Evolutionary conservation across 2,888 invertebrate genomes (phyloP), one percentile per base, ranked within the genome.

Genomic region (Perithous albicinctus): DNA sequence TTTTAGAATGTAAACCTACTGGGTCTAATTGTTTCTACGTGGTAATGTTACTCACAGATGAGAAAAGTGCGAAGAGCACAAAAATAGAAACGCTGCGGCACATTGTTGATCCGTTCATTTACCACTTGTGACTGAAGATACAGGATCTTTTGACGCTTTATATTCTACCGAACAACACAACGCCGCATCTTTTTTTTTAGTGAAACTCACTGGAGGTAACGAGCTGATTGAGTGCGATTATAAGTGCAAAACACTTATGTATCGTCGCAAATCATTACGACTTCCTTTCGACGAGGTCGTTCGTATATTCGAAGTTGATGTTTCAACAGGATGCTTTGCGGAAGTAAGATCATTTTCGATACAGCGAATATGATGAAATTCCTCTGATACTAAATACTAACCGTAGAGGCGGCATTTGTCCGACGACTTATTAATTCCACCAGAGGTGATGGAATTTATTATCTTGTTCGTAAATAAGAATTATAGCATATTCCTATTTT

Each of bases 1-100:
- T n/a, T n/a, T n/a, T n/a, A n/a, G n/a, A n/a, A n/a, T n/a, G n/a
- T n/a, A n/a, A n/a, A n/a, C n/a, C n/a, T n/a, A n/a, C n/a, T n/a
- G n/a, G n/a, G n/a, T n/a, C n/a, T n/a, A n/a, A n/a, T n/a, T n/a
- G n/a, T n/a, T n/a, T n/a, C n/a, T n/a, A n/a, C n/a, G n/a, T n/a
- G n/a, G n/a, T n/a, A n/a, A n/a, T n/a, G 29, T 56, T 61, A 78
- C 78, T 78, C 54, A 78, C 78, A 32, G 54, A 54, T 26, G 73
- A 66, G 29, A 64, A 46, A 38, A 78, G 64, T 20, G 63, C 54
- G 56, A 64, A 66, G 59, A 78, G 29, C 35, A 41, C 66, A 29
- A 78, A 12, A 23, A 78, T 4, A 2, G 32, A 38, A 15, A 66
- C 7, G 18, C 41, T 56, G 26, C 29, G 6, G 18, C 43, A 56